phyloP scores from a whole-genome alignment of 1,140 invertebrate species.

The Trachymyrmex cornetzi region DNA sequence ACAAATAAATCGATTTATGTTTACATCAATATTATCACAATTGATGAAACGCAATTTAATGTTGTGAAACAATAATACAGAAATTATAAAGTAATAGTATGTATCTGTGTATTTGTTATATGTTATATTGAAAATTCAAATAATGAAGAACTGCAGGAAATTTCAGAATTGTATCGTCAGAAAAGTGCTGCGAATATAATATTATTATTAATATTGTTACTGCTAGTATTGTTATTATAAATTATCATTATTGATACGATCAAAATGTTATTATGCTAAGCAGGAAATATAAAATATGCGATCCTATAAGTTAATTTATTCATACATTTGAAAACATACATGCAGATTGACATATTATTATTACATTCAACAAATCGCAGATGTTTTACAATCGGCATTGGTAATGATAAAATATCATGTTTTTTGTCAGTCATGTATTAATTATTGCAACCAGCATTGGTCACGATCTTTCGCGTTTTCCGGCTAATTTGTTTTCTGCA shows the following conservation, averaged over 20 bases:
- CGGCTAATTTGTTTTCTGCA: constrained; percentile 43
- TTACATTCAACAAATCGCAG: constrained; percentile 18
- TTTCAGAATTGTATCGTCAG: constrained; percentile 3
- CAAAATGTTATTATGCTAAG: background rate
- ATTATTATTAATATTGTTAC: constrained; percentile 6
- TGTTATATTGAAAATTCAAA: constrained; percentile 6
- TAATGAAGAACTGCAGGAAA: background rate
- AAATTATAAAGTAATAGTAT: background rate
- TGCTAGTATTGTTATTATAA: background rate
- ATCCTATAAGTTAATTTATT: constrained; percentile 19
- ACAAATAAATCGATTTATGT: background rate
- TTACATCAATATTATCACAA: constrained; percentile 15
- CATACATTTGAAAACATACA: background rate
- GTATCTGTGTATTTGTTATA: background rate
- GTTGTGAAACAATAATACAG: background rate
- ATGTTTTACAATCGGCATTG: constrained; percentile 30
- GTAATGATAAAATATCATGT: background rate
- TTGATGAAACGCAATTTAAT: constrained; percentile 37
- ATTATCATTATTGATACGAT: constrained; percentile 1
- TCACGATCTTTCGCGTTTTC: constrained; percentile 22
- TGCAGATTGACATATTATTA: background rate
- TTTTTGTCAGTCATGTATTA: constrained; percentile 32
- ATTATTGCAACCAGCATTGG: constrained; percentile 41
- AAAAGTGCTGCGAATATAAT: constrained; percentile 4
- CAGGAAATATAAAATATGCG: background rate